Base-by-base conservation (phyloP, 2,113 vertebrate species). In the Pelvicachromis taeniatus region DNA sequence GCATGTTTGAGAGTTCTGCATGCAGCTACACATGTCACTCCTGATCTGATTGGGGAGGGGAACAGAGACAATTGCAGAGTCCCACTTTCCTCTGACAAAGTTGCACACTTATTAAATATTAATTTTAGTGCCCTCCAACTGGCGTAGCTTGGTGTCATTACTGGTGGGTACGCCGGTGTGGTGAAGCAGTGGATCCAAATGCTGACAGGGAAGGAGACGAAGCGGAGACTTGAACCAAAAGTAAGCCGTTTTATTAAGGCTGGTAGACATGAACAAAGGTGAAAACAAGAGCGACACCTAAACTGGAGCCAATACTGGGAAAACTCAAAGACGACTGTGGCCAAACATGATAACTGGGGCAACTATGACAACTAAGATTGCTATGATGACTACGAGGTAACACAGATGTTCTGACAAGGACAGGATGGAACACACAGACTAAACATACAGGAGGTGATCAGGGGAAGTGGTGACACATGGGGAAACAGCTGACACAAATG, bases 271-370 rank as follows among this genome's bases (percentile, higher is more conserved):
- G 56, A 59, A 6, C 14, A 59, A 4, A 59, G 8, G 26, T 26
- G 9, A 61, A 19, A 61, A 61, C 58, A 61, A 61, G 58, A 33
- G 33, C 5, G 0, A 61, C 58, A 61, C 19, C 58, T 61, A 19
- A 35, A 61, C 58, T 61, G 17, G 17, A n/a, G 19, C 31, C 31
- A 9, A 0, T 61, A 35, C 58, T 61, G 58, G 58, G 58, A 61
- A 33, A 61, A 61, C 58, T 0, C 33, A 61, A 9, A 33, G 58
- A 61, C 19, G 6, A 61, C 4, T 33, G 16, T 61, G 58, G 33
- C 19, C 29, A 33, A 61, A 61, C 31, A 12, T 35, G 58, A 61
- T 61, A 61, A 61, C 9, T 0, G 58, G 35, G 58, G 0, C 31
- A 35, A n/a, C 40, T 42, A 42, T 13, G 40, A 42, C 12, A 11